A percentile compares a stretch with the other conserved stretches of the same genome.
Conservation (phyloP, 2,113 vertebrate genomes). For the Cairina moschata region DNA sequence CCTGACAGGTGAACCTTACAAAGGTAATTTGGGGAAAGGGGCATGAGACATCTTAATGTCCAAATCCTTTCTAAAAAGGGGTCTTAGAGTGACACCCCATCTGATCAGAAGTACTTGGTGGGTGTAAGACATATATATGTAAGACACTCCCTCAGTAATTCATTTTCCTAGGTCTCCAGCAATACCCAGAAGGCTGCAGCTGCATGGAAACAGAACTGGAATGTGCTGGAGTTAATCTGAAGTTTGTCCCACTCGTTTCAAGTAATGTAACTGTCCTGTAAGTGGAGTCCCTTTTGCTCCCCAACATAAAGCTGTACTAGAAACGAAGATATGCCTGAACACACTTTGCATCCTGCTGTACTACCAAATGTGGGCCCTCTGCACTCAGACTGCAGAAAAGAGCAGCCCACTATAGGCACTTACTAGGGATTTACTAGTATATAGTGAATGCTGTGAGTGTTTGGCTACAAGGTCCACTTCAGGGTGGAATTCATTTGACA, state of each 20-base stretch:
- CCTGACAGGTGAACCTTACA: not conserved
- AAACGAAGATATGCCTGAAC: not conserved
- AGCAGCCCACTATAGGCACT: not conserved
- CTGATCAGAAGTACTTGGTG: not conserved
- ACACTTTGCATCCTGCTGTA: not conserved
- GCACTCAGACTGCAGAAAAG: not conserved
- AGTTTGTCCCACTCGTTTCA: conserved; percentile 32
- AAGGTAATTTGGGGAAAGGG: not conserved
- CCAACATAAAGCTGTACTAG: not conserved
- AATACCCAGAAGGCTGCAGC: conserved; percentile 44
- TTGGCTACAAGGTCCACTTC: not conserved
- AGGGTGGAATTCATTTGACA: not conserved
- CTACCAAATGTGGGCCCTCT: not conserved
- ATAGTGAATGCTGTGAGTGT: not conserved
- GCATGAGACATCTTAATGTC: not conserved
- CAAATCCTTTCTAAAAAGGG: not conserved
- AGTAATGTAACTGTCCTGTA: conserved; percentile 36
- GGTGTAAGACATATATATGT: too few species aligned
- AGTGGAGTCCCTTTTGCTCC: not conserved
- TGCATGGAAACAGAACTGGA: conserved; percentile 63
- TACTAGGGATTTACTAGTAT: not conserved
- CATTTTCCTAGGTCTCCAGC: conserved; percentile 19
- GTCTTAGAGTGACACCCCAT: not conserved
- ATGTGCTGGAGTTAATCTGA: conserved; percentile 32
- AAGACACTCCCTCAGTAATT: not conserved